Evolutionary conservation across 1,140 invertebrate species (phyloP).

Genomic region (Chlorops oryzae): DNA sequence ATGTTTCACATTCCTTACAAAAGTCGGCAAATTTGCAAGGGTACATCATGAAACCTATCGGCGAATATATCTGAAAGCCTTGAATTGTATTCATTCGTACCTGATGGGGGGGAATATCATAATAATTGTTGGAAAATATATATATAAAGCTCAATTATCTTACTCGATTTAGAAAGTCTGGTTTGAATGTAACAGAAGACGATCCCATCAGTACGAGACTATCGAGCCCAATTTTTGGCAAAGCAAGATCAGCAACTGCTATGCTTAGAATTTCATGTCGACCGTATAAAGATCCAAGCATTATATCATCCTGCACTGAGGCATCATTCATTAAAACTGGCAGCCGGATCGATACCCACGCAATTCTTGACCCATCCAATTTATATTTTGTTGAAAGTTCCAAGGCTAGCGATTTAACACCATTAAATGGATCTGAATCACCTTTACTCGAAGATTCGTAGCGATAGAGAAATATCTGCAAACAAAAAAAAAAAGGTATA

Average conservation of each 20-base stretch:
- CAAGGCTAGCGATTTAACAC: conserved; percentile 58
- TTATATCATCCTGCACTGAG: conserved; percentile 30
- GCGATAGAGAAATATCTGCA: conserved; percentile 58
- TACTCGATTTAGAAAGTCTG: conserved; percentile 79
- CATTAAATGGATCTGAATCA: conserved; percentile 57
- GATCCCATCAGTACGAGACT: conserved; percentile 62
- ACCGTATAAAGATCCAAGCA: conserved; percentile 35
- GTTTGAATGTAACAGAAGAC: conserved; percentile 60
- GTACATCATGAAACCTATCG: conserved; percentile 75
- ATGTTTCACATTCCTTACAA: conserved; percentile 51
- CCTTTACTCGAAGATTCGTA: conserved; percentile 59
- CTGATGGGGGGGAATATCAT: conserved; percentile 45
- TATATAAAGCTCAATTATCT: conserved; percentile 30
- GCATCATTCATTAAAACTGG: conserved; percentile 43
- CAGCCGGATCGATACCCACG: conserved; percentile 64
- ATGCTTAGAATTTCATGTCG: conserved; percentile 55
- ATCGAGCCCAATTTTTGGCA: conserved; percentile 64
- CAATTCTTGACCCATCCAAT: conserved; percentile 61
- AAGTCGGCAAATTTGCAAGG: conserved; percentile 53
- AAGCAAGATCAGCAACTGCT: conserved; percentile 63
- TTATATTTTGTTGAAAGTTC: conserved; percentile 62
- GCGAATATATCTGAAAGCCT: conserved; percentile 72
- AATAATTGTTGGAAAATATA: conserved; percentile 4
- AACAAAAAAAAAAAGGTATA: conserved; percentile 1
- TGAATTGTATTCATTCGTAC: conserved; percentile 80